Conservation (phyloP, 2,113 vertebrate species). For the Tylochromis polylepis region DNA sequence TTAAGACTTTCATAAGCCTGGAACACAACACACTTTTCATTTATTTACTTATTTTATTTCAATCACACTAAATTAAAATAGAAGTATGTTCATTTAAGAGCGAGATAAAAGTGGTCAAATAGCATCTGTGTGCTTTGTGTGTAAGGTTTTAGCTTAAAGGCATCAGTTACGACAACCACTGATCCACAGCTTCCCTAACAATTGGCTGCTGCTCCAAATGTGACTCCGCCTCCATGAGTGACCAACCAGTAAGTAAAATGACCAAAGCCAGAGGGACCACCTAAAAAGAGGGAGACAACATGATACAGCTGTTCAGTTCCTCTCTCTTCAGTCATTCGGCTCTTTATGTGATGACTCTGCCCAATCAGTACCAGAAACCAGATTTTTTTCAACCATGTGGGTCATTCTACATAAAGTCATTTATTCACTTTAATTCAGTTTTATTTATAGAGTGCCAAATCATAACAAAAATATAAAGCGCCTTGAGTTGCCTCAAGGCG, state of each 20-base stretch:
- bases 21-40: neutral
- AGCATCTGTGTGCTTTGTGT: neutral
- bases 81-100: neutral
- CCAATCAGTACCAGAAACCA: neutral
- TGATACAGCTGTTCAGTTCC: neutral
- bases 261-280: slow-evolving; percentile 74
- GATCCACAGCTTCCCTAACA: slow-evolving; percentile 68
- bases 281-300: slow-evolving; percentile 27
- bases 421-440: neutral
- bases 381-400: neutral
- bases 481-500: too few relatives aligned
- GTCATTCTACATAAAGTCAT: neutral
- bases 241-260: slow-evolving; percentile 62
- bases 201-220: slow-evolving; percentile 54
- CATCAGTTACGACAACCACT: slow-evolving; percentile 14
- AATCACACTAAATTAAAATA: neutral
- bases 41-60: neutral
- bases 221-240: slow-evolving; percentile 57
- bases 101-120: neutral
- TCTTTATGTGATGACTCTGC: neutral
- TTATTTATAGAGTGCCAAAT: neutral
- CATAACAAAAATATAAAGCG: neutral
- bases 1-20: neutral
- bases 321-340: neutral
- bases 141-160: neutral